Conservation (phyloP, 64 coral and sea anemone genomes). For the Montipora foliosa region DNA sequence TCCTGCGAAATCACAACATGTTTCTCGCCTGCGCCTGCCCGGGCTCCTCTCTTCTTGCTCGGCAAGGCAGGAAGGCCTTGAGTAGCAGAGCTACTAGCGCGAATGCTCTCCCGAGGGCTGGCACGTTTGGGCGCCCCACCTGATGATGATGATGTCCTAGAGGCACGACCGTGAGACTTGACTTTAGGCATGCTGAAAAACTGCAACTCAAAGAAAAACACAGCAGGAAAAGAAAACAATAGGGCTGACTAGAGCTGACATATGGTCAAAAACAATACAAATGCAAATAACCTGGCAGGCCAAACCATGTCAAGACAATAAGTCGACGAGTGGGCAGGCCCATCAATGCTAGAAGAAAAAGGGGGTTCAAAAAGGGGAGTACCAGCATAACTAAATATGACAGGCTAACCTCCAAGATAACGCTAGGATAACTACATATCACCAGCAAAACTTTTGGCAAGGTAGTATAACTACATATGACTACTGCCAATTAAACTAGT, state of each 20-base stretch:
- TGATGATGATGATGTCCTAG: neutral
- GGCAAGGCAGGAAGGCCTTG: too few species aligned
- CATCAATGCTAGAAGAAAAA: neutral
- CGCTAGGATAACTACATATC: neutral
- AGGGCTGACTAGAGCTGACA: too few species aligned
- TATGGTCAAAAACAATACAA: too few species aligned
- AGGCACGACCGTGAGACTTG: neutral
- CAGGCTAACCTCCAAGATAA: neutral
- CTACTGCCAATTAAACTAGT: too few species aligned
- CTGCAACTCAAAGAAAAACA: neutral
- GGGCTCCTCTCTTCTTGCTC: too few species aligned
- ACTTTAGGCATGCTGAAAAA: neutral
- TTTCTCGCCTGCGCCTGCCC: neutral
- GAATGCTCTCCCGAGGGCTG: neutral
- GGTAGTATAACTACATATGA: too few species aligned
- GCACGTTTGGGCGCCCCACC: neutral
- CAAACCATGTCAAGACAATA: constrained; percentile 23
- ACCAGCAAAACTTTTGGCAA: too few species aligned
- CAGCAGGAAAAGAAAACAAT: neutral
- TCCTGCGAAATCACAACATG: too few species aligned
- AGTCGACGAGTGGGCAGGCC: constrained; percentile 2
- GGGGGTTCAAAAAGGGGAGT: neutral
- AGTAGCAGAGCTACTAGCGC: too few species aligned
- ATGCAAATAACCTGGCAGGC: constrained; percentile 14
- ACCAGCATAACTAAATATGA: constrained; percentile 17